phyloP scores from a whole-genome alignment of 2,797 vertebrate genomes.

The Loris lydekkerianus region DNA sequence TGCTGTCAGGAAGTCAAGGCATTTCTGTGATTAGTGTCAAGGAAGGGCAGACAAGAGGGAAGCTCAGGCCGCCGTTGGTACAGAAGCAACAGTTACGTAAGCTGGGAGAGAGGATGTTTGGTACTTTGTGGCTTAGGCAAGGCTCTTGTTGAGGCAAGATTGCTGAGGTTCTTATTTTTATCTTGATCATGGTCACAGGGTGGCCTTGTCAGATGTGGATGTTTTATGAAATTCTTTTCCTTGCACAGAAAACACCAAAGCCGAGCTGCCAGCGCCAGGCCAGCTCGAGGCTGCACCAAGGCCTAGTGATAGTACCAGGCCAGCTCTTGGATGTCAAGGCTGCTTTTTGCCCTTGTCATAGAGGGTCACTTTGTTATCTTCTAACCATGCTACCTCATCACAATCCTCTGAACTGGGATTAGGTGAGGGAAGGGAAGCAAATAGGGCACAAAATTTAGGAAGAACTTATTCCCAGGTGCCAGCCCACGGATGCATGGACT shows the following conservation, averaged over 20 bases:
- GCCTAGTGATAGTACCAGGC: background rate
- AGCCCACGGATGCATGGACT: background rate
- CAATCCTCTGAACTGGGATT: background rate
- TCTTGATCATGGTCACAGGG: background rate
- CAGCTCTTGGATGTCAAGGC: background rate
- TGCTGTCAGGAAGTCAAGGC: background rate
- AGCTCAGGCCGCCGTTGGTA: background rate
- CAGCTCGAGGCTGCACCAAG: background rate
- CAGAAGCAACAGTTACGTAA: background rate
- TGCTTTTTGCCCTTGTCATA: background rate
- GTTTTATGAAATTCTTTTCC: background rate
- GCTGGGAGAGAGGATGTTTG: background rate
- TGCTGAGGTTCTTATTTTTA: background rate
- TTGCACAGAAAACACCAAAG: background rate
- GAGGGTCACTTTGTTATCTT: background rate
- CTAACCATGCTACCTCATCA: background rate
- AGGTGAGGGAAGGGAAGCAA: background rate
- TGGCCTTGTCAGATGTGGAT: background rate
- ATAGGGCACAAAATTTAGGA: background rate
- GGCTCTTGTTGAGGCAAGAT: background rate
- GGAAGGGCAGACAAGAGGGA: background rate
- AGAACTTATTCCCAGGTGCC: background rate
- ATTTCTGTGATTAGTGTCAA: background rate
- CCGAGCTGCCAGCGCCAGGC: rapidly evolving
- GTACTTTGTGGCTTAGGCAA: background rate